Evolutionary conservation across 2,113 vertebrate genomes (phyloP), one percentile per base, ranked within the genome.

Genomic region (Dipodomys stephensi): DNA sequence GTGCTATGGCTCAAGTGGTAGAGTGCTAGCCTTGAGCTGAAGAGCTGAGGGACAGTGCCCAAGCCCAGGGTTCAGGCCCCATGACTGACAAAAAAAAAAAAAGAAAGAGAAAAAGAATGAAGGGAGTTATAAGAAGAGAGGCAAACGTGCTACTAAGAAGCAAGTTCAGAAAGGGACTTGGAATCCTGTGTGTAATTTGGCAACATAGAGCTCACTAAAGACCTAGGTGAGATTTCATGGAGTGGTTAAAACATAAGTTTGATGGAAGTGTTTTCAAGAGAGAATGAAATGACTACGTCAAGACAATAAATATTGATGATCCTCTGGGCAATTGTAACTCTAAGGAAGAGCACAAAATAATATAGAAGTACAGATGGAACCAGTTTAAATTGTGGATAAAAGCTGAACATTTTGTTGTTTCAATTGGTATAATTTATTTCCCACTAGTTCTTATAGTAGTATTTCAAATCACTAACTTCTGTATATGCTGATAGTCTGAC

Each of bases 381-480:
- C 15, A 27, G 39, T 78, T 83, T 72, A 30, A 83, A 87, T 67
- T 22, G 39, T 3, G 89, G 85, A 27, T 46, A 19, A 57, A 74
- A 77, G 13, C 30, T 76, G 19, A 87, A 30, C 23, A 53, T 57
- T 91, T 23, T 53, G 28, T 30, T 80, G 13, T 44, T 71, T 62
- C 53, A 71, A 73, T 49, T 18, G 2, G 20, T 44, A 12, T 20
- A 22, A 68, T 73, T 72, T 28, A 69, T 10, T 82, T 65, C 49
- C 11, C 20, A 6, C 8, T 76, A 30, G 76, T 88, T 65, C 57
- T 80, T 44, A 25, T 27, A 30, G 13, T 72, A 27, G n/a, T 28
- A n/a, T 79, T 32, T 69, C 88, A 91, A 95, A 68, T 87, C 32
- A 53, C n/a, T 72, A 11, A 6, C 65, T 81, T 90, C 20, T 74